These are phyloP conservation scores for Antigone vipio DNA, from an alignment of 2,113 vertebrate genomes.

Conservation along the genomic window DNA sequence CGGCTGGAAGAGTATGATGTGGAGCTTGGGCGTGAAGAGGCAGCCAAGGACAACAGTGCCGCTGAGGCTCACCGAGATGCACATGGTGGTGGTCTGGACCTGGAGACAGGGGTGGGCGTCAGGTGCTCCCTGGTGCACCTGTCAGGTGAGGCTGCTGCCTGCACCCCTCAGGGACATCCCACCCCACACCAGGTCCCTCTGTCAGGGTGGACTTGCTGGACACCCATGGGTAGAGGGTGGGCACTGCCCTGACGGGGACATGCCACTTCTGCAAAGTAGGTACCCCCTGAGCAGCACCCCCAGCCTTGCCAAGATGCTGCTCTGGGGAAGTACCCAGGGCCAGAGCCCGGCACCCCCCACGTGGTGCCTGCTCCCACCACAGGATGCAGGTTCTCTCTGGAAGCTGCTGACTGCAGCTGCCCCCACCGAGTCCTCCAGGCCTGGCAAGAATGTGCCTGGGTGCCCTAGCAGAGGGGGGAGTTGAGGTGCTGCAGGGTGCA, in stretches of 20 bases:
- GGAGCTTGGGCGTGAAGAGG: slow-evolving; percentile 93
- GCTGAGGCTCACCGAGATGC: slow-evolving; percentile 95
- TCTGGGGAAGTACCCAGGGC: background rate
- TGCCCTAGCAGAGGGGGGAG: fast-evolving
- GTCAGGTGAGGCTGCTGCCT: background rate
- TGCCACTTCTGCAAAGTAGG: background rate
- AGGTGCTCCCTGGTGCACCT: background rate
- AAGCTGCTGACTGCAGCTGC: fast-evolving
- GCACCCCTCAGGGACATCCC: background rate
- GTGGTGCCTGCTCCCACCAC: fast-evolving
- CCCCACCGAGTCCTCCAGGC: background rate
- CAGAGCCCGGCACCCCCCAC: background rate
- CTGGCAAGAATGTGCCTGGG: fast-evolving
- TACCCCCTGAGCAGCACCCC: background rate
- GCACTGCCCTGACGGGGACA: background rate
- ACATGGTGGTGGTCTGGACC: slow-evolving; percentile 99
- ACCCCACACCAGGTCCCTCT: background rate
- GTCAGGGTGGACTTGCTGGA: background rate
- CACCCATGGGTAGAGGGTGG: background rate
- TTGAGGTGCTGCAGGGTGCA: background rate
- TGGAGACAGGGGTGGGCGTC: slow-evolving; percentile 53
- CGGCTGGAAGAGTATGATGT: slow-evolving; percentile 98
- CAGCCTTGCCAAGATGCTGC: background rate
- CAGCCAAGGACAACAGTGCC: slow-evolving; percentile 96
- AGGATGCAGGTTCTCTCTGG: background rate